These are phyloP conservation scores for Ceratoteleas bidentatus DNA, from an alignment of 1,140 invertebrate genomes.

Conservation along the genomic window DNA sequence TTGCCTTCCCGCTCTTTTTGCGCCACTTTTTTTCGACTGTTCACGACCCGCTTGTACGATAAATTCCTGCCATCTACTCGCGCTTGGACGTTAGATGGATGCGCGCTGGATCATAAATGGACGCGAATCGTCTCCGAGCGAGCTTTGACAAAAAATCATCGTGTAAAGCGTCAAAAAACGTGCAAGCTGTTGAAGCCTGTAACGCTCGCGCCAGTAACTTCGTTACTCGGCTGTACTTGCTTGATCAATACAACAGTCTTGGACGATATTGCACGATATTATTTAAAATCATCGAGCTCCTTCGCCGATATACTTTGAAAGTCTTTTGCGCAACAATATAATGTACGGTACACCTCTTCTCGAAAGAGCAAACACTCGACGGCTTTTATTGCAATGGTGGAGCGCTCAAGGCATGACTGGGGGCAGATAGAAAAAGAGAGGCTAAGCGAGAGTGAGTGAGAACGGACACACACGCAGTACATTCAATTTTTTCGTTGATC, in stretches of 20 bases:
- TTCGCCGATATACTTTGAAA: constrained; percentile 27
- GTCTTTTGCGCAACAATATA: constrained; percentile 71
- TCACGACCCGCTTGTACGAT: background rate
- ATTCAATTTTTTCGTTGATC: constrained; percentile 56
- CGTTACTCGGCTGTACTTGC: too few relatives aligned
- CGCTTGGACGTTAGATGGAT: background rate
- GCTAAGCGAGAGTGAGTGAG: background rate
- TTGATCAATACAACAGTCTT: background rate
- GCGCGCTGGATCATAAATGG: background rate
- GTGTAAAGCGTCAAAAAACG: background rate
- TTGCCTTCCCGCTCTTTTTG: background rate
- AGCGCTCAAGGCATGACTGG: constrained; percentile 29
- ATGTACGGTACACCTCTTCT: constrained; percentile 71
- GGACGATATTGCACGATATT: background rate
- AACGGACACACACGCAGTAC: constrained; percentile 27
- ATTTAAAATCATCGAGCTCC: constrained; percentile 33
- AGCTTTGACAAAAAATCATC: background rate
- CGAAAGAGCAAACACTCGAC: constrained; percentile 73
- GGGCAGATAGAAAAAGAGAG: constrained; percentile 9
- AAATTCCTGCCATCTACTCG: background rate
- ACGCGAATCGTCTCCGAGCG: background rate
- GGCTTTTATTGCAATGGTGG: constrained; percentile 73
- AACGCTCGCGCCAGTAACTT: background rate
- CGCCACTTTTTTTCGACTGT: background rate
- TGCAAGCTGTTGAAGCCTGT: background rate